Percentiles rank a stretch among this genome's conserved stretches.
Evolutionary conservation across 2,113 vertebrate species (phyloP).

Genomic region (Sinocyclocheilus rhinocerous): DNA sequence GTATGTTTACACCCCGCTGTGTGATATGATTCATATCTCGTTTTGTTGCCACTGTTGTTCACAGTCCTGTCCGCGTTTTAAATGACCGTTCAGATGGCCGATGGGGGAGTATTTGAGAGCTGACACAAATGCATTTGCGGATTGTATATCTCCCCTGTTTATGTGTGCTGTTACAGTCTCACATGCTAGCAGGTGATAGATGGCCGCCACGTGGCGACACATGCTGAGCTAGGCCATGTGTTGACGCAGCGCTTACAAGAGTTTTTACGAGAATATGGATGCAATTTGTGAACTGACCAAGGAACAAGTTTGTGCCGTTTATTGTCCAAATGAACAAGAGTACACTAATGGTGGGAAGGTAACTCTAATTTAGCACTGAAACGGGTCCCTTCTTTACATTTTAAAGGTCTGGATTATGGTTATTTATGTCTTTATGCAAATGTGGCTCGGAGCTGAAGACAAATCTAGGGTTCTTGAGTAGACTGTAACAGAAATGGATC

Average conservation of each 20-base stretch:
- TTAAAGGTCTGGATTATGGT: background rate
- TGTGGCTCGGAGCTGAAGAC: background rate
- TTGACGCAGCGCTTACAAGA: constrained; percentile 48
- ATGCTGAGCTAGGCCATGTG: constrained; percentile 52
- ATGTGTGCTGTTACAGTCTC: constrained; percentile 50
- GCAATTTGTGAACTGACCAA: background rate
- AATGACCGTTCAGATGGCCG: constrained; percentile 54
- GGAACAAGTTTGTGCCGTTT: background rate
- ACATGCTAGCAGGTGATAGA: constrained; percentile 57
- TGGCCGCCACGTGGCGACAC: constrained; percentile 49
- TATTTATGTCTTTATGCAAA: background rate
- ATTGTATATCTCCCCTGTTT: constrained; percentile 58
- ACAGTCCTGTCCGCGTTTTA: constrained; percentile 56
- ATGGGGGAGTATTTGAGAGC: constrained; percentile 57
- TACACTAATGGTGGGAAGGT: background rate
- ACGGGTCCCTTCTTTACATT: background rate
- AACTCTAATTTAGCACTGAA: background rate
- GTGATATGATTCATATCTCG: constrained; percentile 57
- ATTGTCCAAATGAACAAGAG: constrained; percentile 3
- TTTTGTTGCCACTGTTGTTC: constrained; percentile 53
- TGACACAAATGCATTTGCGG: constrained; percentile 59
- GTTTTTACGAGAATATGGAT: constrained; percentile 22
- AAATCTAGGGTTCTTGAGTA: background rate
- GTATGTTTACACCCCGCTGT: constrained; percentile 41
- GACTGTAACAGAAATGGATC: background rate